phyloP scores from a whole-genome alignment of 2,797 vertebrate genomes.

The Pipistrellus pipistrellus region DNA sequence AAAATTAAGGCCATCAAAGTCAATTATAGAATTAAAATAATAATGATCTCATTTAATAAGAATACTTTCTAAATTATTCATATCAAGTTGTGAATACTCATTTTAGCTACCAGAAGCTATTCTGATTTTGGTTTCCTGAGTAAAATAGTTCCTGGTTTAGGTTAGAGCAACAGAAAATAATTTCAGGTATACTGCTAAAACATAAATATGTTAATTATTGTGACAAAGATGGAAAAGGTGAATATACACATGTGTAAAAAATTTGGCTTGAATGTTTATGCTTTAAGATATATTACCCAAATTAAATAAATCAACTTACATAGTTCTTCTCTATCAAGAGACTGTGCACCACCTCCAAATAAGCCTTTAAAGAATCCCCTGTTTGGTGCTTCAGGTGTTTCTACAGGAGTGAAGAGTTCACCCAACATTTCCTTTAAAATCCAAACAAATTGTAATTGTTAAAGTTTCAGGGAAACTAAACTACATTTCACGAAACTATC shows the following conservation, averaged over 20 bases:
- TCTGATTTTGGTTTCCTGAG: conserved; percentile 22
- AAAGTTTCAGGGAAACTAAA: conserved; percentile 51
- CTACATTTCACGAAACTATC: conserved; percentile 30
- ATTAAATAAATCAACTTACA: conserved; percentile 90
- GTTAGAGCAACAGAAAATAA: conserved; percentile 53
- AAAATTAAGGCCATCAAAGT: conserved; percentile 32
- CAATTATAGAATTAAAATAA: conserved; percentile 37
- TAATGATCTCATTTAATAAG: neutral
- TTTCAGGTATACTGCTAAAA: conserved; percentile 51
- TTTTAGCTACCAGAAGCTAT: conserved; percentile 2
- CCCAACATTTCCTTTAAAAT: conserved; percentile 97
- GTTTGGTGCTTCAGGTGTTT: conserved; percentile 99
- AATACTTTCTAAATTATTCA: conserved; percentile 42
- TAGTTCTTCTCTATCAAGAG: conserved; percentile 97
- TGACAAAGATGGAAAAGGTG: conserved; percentile 48
- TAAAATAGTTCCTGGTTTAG: conserved; percentile 42
- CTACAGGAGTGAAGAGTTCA: conserved; percentile 98
- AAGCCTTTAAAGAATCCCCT: conserved; percentile 99
- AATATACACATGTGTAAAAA: conserved; percentile 38
- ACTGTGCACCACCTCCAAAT: conserved; percentile 98
- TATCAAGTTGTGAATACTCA: conserved; percentile 38
- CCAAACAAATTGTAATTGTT: conserved; percentile 68
- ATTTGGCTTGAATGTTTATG: neutral
- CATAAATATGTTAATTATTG: neutral
- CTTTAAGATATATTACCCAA: neutral